Evolutionary conservation across 2,113 vertebrate species (phyloP).

Genomic region (Apeltes quadracus): DNA sequence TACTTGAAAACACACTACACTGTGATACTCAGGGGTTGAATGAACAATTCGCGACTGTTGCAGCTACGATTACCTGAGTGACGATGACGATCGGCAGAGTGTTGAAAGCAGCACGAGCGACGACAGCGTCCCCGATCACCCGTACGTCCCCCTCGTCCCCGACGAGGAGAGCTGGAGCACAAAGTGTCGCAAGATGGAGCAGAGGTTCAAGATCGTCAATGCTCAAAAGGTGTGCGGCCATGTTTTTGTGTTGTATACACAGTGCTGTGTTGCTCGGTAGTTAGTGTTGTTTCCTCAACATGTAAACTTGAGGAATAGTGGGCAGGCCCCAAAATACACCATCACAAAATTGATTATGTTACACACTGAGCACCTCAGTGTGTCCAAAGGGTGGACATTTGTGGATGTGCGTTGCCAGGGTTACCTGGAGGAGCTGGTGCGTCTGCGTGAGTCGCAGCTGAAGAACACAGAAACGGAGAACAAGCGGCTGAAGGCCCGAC

Average conservation of each 20-base stretch:
- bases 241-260: not conserved
- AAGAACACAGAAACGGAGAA: constrained; percentile 94
- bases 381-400: not conserved
- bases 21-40: not conserved
- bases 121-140: constrained; percentile 91
- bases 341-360: not conserved
- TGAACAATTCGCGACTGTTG: not conserved
- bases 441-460: constrained; percentile 94
- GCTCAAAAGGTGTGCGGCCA: constrained; percentile 90
- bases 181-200: constrained; percentile 98
- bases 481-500: constrained; percentile 86
- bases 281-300: not conserved
- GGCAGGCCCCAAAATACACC: not conserved
- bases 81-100: constrained; percentile 92
- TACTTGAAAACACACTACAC: not conserved
- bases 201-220: constrained; percentile 96
- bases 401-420: constrained; percentile 78
- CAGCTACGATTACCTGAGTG: constrained; percentile 94
- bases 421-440: constrained; percentile 95
- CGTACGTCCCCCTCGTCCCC: constrained; percentile 91
- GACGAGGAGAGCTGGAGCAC: constrained; percentile 97
- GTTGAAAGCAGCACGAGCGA: constrained; percentile 94
- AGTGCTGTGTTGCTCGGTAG: not conserved
- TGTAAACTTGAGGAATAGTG: not conserved
- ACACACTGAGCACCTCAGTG: not conserved